phyloP scores from a whole-genome alignment of 2,113 vertebrate genomes.

The Dasyurus viverrinus region DNA sequence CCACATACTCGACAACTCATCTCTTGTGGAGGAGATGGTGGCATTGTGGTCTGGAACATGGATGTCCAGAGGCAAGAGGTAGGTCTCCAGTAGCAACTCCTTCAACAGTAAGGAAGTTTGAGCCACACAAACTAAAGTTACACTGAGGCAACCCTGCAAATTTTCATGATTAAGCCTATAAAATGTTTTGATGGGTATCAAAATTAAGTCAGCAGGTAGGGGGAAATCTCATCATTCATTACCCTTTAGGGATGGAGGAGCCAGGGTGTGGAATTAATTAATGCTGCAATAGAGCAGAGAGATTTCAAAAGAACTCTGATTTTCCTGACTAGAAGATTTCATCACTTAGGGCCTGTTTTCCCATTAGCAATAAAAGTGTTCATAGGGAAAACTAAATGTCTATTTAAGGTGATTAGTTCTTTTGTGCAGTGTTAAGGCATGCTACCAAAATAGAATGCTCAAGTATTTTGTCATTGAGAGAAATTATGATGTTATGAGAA shows the following conservation, averaged over 20 bases:
- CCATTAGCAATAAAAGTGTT: constrained; percentile 18
- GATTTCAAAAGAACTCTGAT: constrained; percentile 19
- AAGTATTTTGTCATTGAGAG: neutral
- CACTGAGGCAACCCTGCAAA: neutral
- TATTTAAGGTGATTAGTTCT: neutral
- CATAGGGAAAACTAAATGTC: constrained; percentile 26
- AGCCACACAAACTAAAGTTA: neutral
- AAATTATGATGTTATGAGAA: constrained; percentile 2
- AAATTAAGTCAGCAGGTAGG: neutral
- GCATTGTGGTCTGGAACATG: constrained; percentile 99
- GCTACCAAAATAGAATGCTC: neutral
- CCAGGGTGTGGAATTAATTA: neutral
- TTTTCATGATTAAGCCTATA: neutral
- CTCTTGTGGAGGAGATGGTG: constrained; percentile 95
- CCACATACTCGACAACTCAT: constrained; percentile 97
- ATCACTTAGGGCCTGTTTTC: neutral
- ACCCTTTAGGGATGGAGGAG: neutral
- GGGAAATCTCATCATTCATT: neutral
- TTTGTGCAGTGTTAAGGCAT: neutral
- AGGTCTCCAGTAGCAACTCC: constrained; percentile 8
- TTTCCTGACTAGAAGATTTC: constrained; percentile 28
- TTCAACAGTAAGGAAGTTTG: neutral
- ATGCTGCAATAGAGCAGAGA: neutral
- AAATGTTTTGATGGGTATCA: neutral
- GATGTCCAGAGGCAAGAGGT: constrained; percentile 98